These are phyloP conservation scores for Sphinx pinastri DNA, from an alignment of 2,888 invertebrate genomes.

Conservation along the genomic window DNA sequence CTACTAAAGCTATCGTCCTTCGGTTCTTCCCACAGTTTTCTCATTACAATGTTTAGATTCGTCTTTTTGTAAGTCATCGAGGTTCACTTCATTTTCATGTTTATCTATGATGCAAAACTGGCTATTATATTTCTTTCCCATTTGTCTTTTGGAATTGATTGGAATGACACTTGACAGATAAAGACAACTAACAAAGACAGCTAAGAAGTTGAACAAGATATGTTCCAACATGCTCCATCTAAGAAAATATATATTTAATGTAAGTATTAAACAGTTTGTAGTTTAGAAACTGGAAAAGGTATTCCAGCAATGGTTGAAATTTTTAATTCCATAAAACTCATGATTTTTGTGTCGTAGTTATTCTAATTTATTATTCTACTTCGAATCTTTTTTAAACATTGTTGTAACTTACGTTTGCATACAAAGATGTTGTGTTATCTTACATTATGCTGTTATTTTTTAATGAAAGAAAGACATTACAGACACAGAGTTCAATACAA, in stretches of 20 bases:
- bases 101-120: neutral
- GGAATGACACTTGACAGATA: neutral
- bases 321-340: too few relatives aligned
- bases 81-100: slow-evolving; percentile 30
- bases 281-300: too few relatives aligned
- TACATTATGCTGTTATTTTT: too few relatives aligned
- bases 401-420: too few relatives aligned
- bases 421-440: too few relatives aligned
- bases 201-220: neutral
- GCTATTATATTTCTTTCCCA: neutral
- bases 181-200: neutral
- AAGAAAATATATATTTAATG: slow-evolving; percentile 12
- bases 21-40: slow-evolving; percentile 32
- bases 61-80: slow-evolving; percentile 37
- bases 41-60: slow-evolving; percentile 34
- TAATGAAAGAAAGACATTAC: too few relatives aligned
- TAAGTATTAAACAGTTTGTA: slow-evolving; percentile 2
- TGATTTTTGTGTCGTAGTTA: too few relatives aligned
- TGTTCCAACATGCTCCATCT: slow-evolving; percentile 13
- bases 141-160: too few relatives aligned
- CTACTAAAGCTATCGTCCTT: slow-evolving; percentile 38
- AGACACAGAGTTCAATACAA: too few relatives aligned
- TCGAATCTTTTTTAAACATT: too few relatives aligned
- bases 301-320: too few relatives aligned
- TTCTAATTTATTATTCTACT: too few relatives aligned